Evolutionary conservation across 2,888 invertebrate species (phyloP), one percentile per base, ranked within the genome.

Genomic region (Criorhina ranunculi): DNA sequence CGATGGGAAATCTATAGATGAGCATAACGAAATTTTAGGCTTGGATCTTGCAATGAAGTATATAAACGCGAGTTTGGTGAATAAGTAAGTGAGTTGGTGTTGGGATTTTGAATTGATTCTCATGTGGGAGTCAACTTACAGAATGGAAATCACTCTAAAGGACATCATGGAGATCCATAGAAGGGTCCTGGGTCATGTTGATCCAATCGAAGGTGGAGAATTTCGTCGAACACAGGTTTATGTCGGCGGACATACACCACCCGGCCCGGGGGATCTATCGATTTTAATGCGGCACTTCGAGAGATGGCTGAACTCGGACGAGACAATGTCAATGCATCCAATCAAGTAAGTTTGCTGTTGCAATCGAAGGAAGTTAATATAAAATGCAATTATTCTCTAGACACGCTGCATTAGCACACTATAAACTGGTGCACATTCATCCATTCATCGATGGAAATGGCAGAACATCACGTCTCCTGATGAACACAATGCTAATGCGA

Each of bases 361-460:
- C 19, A 31, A 11, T 17, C 11, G 11, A n/a, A 42, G 7, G 8
- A 5, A n/a, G n/a, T n/a, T n/a, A n/a, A n/a, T n/a, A n/a, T n/a
- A n/a, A n/a, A 44, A 0, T 17, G 59, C 7, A 60, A 15, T 42
- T n/a, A n/a, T 11, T 37, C 4, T 37, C 49, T 88, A 97, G 98
- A 91, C 96, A 96, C 90, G 98, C 99, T 62, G 99, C 99, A 0
- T 92, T 99, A 67, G 98, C 98, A 0, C 99, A 99, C 92, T 99
- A 99, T 92, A 98, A 98, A 92, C 92, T 99, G 51, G 99, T 99
- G 0, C 96, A 97, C 90, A 98, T 99, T 87, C 99, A 99, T 93
- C 99, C 99, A 0, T 99, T 99, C 92, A 94, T 96, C 2, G 99
- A 99, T 91, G 99, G 99, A 57, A 99, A 99, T 90, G 99, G 99